A percentile compares a stretch with the other conserved stretches of the same genome.
phyloP scores from a whole-genome alignment of 2,888 invertebrate genomes.

The Cremastinae sp. region DNA sequence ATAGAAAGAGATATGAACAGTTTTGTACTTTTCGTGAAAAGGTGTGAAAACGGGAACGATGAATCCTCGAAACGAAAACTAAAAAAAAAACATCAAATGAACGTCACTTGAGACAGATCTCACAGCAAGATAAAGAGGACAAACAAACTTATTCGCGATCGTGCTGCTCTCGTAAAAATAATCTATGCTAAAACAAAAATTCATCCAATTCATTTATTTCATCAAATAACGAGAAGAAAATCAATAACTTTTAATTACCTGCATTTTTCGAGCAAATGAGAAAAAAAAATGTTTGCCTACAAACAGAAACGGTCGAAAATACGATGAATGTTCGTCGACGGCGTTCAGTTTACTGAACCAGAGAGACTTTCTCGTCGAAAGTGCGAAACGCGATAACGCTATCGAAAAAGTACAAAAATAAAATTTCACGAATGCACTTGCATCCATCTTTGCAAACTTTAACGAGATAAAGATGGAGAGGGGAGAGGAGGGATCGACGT shows the following conservation, averaged over 20 bases:
- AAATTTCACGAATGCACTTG: too few relatives aligned
- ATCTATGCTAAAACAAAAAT: too few relatives aligned
- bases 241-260: too few relatives aligned
- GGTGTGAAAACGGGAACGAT: constrained; percentile 89
- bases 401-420: too few relatives aligned
- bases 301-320: too few relatives aligned
- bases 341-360: background rate
- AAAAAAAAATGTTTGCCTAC: too few relatives aligned
- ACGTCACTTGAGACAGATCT: constrained; percentile 13
- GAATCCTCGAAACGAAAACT: constrained; percentile 83
- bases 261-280: too few relatives aligned
- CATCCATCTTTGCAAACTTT: too few relatives aligned
- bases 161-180: too few relatives aligned
- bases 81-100: constrained; percentile 41
- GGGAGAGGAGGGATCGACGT: background rate
- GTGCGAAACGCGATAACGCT: background rate
- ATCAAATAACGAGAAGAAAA: too few relatives aligned
- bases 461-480: background rate
- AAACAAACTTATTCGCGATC: constrained; percentile 4
- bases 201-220: too few relatives aligned
- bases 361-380: background rate
- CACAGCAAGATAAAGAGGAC: constrained; percentile 18
- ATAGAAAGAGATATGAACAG: too few relatives aligned
- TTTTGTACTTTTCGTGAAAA: constrained; percentile 83
- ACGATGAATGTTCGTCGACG: constrained; percentile 1